Evolutionary conservation across 2,113 vertebrate species (phyloP), one percentile per base, ranked within the genome.

Genomic region (Nesoenas mayeri): DNA sequence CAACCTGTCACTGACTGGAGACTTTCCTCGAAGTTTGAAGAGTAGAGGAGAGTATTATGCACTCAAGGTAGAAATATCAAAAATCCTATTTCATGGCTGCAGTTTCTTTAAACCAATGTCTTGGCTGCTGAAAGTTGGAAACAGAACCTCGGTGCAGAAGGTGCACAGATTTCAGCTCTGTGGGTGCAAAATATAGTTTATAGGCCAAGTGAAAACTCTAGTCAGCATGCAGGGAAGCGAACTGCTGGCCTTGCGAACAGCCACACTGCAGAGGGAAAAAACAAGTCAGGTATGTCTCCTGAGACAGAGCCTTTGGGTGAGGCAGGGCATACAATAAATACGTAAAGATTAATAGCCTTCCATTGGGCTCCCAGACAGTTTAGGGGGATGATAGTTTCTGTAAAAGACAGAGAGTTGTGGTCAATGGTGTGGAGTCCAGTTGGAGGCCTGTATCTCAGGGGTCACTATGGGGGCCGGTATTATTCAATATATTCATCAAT

Each of bases 121-220:
- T 96, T 85, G 4, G 34, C 51, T 91, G 56, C 88, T 81, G 42
- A 62, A 71, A 93, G 71, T 5, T 93, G 95, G 82, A 86, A 81
- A 80, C 21, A 5, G 31, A 86, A 78, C 57, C 36, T 34, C 60
- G 40, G 82, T 89, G 32, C 83, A 94, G 94, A 97, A 96, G 90
- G 71, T 77, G 92, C 93, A 96, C 87, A 97, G 89, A 96, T 95
- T 96, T 97, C 95, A 87, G 91, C 94, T 97, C 95, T 89, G 91
- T 73, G 81, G 48, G 96, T 87, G 74, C 83, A 95, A 84, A 88
- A 95, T 40, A 58, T 18, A 96, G 79, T 87, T 96, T 91, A 94
- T 53, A 83, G 79, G 92, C 94, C 88, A 72, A 81, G 58, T 77
- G 79, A 86, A 96, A 95, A 95, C 85, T 85, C 58, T 8, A 96